Evolutionary conservation across 1,140 invertebrate genomes (phyloP).

Genomic region (Wiebesia pumilae): DNA sequence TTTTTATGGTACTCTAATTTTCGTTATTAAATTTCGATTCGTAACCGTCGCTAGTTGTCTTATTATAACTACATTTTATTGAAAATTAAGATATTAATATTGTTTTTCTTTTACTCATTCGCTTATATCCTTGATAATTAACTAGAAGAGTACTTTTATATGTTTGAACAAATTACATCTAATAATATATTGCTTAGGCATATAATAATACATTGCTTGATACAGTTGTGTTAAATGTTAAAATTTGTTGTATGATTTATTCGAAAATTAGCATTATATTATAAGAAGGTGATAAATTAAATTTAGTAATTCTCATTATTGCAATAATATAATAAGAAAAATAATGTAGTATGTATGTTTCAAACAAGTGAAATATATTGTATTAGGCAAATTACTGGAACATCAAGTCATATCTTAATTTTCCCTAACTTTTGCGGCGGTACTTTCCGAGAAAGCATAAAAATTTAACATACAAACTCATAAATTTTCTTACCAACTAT

Average conservation of each 20-base stretch:
- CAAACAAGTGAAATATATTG: neutral
- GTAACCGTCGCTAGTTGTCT: neutral
- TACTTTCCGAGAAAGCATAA: constrained; percentile 8
- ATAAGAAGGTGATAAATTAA: too few species aligned
- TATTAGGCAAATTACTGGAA: neutral
- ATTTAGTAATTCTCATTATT: too few species aligned
- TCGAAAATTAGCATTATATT: too few species aligned
- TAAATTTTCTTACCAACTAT: neutral
- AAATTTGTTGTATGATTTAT: too few species aligned
- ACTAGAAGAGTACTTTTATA: too few species aligned
- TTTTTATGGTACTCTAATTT: neutral
- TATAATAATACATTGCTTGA: too few species aligned
- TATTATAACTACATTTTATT: neutral
- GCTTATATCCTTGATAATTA: too few species aligned
- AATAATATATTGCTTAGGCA: too few species aligned
- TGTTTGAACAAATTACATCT: too few species aligned
- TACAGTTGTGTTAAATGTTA: too few species aligned
- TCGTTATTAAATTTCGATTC: neutral
- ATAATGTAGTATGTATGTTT: neutral
- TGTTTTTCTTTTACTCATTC: neutral
- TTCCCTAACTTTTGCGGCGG: neutral
- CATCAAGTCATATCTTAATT: neutral
- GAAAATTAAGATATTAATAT: neutral
- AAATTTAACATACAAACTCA: neutral
- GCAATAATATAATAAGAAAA: neutral